Evolutionary conservation across 2,113 vertebrate genomes (phyloP), one percentile per base, ranked within the genome.

Genomic region (Austrofundulus limnaeus): DNA sequence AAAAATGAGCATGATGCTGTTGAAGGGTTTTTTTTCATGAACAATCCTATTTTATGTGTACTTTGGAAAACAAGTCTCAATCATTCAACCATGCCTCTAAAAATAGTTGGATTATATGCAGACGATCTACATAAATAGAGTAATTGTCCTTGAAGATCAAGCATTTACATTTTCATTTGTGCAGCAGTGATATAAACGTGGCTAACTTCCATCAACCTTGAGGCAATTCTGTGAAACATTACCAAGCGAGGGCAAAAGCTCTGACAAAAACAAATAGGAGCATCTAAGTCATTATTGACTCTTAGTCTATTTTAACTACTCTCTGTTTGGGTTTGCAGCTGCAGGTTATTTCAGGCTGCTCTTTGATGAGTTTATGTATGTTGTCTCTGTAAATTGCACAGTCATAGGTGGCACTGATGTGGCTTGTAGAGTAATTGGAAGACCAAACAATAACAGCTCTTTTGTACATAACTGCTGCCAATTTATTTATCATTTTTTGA

Each of bases 241-340:
- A 86, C 51, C 76, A 72, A 75, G 69, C 43, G 69, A 85, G 60
- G 74, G 53, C 57, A 58, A 83, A 83, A 50, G 69, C 76, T 72
- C 86, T 81, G 79, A 85, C 78, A 60, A 82, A 78, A 79, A 58
- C 81, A 84, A 85, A 87, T 85, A 88, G 82, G 82, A 91, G 82
- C 83, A 86, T 80, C 78, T 84, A 80, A 75, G 59, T 84, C 84
- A 87, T 90, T 91, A 92, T 80, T 86, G 85, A 90, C 84, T 85
- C 77, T 85, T 85, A 77, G 66, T 73, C 72, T 69, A 84, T 88
- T 88, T 91, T 91, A 90, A 91, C 86, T 82, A 80, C 88, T 87
- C 82, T 89, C 87, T 83, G 8, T 58, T 65, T 66, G 23, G 79
- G 79, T 74, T 75, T 80, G 77, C 77, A 74, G 81, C 88, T 88